Evolutionary conservation across 1,140 invertebrate genomes (phyloP), one percentile per base, ranked within the genome.

Genomic region (Brachionus koreanus): DNA sequence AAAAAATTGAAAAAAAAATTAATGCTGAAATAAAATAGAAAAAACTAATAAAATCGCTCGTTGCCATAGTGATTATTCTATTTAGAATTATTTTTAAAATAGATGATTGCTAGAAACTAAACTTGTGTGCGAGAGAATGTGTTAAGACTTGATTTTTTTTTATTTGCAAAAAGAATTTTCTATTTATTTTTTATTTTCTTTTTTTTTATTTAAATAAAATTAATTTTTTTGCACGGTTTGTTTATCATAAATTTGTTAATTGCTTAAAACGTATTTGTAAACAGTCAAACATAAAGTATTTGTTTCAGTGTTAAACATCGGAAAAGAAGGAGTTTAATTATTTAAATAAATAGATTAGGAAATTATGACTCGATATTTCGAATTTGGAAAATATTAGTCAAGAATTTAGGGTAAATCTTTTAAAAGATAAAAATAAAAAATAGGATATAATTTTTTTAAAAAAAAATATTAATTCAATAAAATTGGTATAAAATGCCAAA

Each of bases 21-120:
- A 39, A 69, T 65, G 33, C 37, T 37, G 37, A 69, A 69, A 69
- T 39, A 39, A 37, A 39, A 69, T 16, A 69, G 33, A 39, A 39
- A 69, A 39, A 69, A n/a, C n/a, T 5, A 69, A 69, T 39, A 39
- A 19, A 16, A 69, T 69, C n/a, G 33, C 65, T 69, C 13, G 65
- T 69, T 39, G n/a, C 35, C 19, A 69, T 69, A 12, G 65, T 69
- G 19, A 69, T 69, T 65, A 65, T 65, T 65, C 33, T 65, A 65
- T 65, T 37, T 69, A n/a, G 35, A 69, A 69, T 39, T 37, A 57
- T 57, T 57, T 57, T 69, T 69, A 6, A 4, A 39, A n/a, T 69
- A n/a, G 33, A 69, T 39, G 33, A 69, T 74, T 74, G 39, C 69
- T 25, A 46, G 16, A 12, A 43, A 23, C 23, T 23, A 42, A 72